These are phyloP conservation scores for Hypomesus transpacificus DNA, from an alignment of 2,113 vertebrate species.

Conservation along the genomic window DNA sequence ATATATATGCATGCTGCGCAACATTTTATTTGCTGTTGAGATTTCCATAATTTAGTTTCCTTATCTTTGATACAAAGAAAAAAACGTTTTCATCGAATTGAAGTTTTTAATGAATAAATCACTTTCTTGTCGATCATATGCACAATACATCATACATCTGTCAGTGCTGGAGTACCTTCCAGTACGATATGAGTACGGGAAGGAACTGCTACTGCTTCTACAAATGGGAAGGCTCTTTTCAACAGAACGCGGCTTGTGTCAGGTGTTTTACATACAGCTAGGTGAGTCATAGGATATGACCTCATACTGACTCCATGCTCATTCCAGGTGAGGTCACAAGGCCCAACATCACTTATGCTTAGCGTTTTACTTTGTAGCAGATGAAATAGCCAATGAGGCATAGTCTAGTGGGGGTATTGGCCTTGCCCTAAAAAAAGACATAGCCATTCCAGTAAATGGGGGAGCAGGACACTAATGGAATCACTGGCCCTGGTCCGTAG, in stretches of 20 bases:
- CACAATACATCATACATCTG: neutral
- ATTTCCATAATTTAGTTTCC: slow-evolving; percentile 37
- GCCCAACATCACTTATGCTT: slow-evolving; percentile 31
- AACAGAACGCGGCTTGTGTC: too few species aligned
- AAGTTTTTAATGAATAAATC: slow-evolving; percentile 34
- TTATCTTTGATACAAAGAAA: neutral
- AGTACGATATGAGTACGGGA: too few species aligned
- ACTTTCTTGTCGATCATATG: slow-evolving; percentile 27
- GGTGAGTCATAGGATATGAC: too few species aligned
- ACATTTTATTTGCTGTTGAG: slow-evolving; percentile 34
- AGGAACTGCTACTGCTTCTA: too few species aligned
- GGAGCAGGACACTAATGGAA: slow-evolving; percentile 82
- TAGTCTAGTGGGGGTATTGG: slow-evolving; percentile 49
- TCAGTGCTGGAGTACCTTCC: neutral
- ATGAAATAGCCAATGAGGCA: slow-evolving; percentile 54
- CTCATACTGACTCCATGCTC: too few species aligned
- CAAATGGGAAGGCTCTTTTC: too few species aligned
- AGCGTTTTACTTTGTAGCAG: slow-evolving; percentile 55
- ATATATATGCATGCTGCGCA: slow-evolving; percentile 31
- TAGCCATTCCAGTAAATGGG: slow-evolving; percentile 83
- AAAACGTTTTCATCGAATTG: slow-evolving; percentile 37
- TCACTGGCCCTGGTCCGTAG: slow-evolving; percentile 57
- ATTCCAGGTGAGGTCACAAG: neutral
- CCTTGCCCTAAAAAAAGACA: slow-evolving; percentile 79
- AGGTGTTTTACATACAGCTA: too few species aligned